phyloP scores from a whole-genome alignment of 2,888 invertebrate genomes.

The Ennomos quercinarius region DNA sequence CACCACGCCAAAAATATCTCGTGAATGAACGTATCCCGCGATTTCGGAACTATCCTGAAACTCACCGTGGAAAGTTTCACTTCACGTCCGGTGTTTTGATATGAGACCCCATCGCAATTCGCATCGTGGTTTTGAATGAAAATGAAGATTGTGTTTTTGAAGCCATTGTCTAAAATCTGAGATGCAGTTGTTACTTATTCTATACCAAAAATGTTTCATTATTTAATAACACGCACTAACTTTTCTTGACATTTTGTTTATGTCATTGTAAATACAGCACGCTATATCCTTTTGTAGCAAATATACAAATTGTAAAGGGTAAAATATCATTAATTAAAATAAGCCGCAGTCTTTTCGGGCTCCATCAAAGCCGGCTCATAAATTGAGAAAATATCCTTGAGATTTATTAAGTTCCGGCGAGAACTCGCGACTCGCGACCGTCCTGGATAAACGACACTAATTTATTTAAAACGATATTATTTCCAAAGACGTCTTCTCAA shows the following conservation, averaged over 20 bases:
- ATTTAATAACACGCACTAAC: no score
- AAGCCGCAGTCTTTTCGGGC: slow-evolving; percentile 39
- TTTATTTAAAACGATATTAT: slow-evolving; percentile 72
- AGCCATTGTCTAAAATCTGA: no score
- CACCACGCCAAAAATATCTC: slow-evolving; percentile 70
- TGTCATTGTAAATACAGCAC: no score
- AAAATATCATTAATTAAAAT: slow-evolving; percentile 21
- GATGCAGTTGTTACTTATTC: no score
- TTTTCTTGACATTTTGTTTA: no score
- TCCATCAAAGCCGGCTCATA: slow-evolving; percentile 48
- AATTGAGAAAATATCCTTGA: slow-evolving; percentile 56
- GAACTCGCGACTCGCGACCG: slow-evolving; percentile 55
- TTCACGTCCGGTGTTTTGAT: slow-evolving; percentile 66
- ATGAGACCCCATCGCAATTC: slow-evolving; percentile 46
- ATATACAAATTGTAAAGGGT: slow-evolving; percentile 20
- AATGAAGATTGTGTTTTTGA: slow-evolving; percentile 37
- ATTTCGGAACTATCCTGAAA: slow-evolving; percentile 58
- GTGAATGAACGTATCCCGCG: slow-evolving; percentile 62
- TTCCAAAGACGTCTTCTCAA: slow-evolving; percentile 61
- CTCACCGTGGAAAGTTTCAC: slow-evolving; percentile 76
- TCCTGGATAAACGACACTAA: slow-evolving; percentile 63
- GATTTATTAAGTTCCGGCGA: slow-evolving; percentile 60
- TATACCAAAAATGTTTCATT: no score
- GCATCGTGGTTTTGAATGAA: slow-evolving; percentile 50
- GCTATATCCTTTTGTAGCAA: neutral